A percentile compares a stretch with the other conserved stretches of the same genome.
Conservation (phyloP, 1,140 invertebrate species). For the Drosophila parabipectinata region DNA sequence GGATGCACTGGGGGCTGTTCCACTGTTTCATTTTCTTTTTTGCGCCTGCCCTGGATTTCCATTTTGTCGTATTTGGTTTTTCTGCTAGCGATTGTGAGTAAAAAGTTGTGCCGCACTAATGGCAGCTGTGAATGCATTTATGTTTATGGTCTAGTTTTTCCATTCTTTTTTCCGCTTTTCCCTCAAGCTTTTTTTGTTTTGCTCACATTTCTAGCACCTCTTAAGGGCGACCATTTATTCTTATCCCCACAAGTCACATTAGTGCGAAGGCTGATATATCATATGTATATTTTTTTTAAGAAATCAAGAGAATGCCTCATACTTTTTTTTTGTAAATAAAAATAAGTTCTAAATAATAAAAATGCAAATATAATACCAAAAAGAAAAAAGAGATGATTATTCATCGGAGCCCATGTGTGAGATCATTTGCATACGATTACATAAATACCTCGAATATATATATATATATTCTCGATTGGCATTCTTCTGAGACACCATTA, state of each 20-base stretch:
- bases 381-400: background rate
- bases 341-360: background rate
- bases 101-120: slow-evolving; percentile 56
- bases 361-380: background rate
- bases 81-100: slow-evolving; percentile 22
- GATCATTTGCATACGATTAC: slow-evolving; percentile 29
- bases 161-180: slow-evolving; percentile 9
- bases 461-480: background rate
- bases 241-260: slow-evolving; percentile 39
- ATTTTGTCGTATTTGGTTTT: slow-evolving; percentile 45
- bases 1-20: slow-evolving; percentile 10
- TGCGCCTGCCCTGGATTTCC: slow-evolving; percentile 62
- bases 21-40: slow-evolving; percentile 28
- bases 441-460: slow-evolving; percentile 22
- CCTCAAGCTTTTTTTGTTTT: background rate
- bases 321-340: too few species aligned
- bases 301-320: too few species aligned
- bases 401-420: background rate
- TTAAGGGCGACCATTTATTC: slow-evolving; percentile 47
- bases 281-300: too few species aligned
- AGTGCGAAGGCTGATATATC: slow-evolving; percentile 25
- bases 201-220: slow-evolving; percentile 27
- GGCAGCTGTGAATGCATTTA: slow-evolving; percentile 72
- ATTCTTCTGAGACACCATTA: slow-evolving; percentile 7
- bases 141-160: slow-evolving; percentile 70